Base-by-base conservation (phyloP, 1,140 invertebrate species). In the Zaprionus ghesquierei region DNA sequence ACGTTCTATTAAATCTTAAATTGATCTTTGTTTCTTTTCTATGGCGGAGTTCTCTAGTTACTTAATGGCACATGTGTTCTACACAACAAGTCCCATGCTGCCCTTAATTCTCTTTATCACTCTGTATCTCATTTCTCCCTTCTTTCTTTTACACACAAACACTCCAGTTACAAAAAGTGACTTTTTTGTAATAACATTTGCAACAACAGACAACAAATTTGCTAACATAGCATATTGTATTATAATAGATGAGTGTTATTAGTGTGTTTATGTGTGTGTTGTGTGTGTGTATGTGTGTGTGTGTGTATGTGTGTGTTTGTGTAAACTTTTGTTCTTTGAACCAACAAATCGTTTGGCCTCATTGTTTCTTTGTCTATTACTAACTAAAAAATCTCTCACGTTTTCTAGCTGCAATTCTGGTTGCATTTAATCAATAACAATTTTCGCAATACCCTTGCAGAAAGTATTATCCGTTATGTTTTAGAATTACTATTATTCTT, bases 311-410 rank as follows among this genome's bases (percentile, higher is more conserved):
- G 56, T 75, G 58, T 63, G 41, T 77, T 60, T 85, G 59, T 85
- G 66, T 84, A 70, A 85, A 73, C 61, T 81, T 84, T 89, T 79
- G 84, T 87, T 87, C 84, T 89, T 68, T 68, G 84, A 87, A 87
- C 84, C 85, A 87, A 89, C 84, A 87, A 89, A 87, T 89, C 84
- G 75, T 82, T 71, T 86, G 81, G 82, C 82, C 69, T 81, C 59
- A 66, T 62, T 61, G 23, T 25, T 41, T 25, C 18, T 53, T 63
- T 62, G 12, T 35, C 23, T 33, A 60, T 49, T 54, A 46, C 63
- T 55, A 71, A 56, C 55, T 62, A 33, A 58, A 66, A 70, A 59
- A 46, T 54, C 54, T 58, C 54, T 58, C 29, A 53, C 29, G 35
- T 54, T 59, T 22, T 56, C 41, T 59, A 66, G 54, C 65, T 50